Base-by-base conservation (phyloP, 2,797 vertebrate species). In the Cossypha heuglini region DNA sequence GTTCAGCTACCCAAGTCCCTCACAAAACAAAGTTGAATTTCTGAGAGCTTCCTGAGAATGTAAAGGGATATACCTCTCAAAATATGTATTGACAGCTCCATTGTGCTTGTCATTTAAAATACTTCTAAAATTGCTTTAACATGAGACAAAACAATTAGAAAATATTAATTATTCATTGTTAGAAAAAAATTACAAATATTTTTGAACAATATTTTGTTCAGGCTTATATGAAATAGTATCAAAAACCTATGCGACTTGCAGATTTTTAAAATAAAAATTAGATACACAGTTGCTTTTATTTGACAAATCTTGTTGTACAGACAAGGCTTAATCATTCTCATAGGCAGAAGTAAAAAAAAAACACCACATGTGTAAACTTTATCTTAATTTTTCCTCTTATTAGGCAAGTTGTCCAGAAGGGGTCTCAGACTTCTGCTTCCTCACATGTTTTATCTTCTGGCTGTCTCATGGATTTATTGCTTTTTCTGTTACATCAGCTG, bases 381-480 rank as follows among this genome's bases (percentile, higher is more conserved):
- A 45, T 28, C n/a, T 71, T 71, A 38, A 38, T 75, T 7, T 64
- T 86, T 31, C 4, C 9, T 80, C 26, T 71, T 58, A 42, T 63
- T 88, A 84, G 51, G 19, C 17, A 87, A 73, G 28, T n/a, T 83
- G 15, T 68, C 49, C 21, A 64, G 57, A 86, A 88, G 21, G n/a
- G 42, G 19, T 67, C 42, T 74, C 38, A 72, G 25, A 15, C 1
- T 72, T n/a, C n/a, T 1, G 1, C 12, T 87, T 79, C 35, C 46
- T 75, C 37, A 35, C 14, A 6, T 59, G 11, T 48, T 86, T 75
- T 84, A 31, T 76, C 61, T 77, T 61, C 49, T 63, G 21, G 25
- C n/a, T 68, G 42, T 71, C 33, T 80, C 61, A 71, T 43, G 37
- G 72, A 93, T 88, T 94, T 86, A 86, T 80, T 90, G 49, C 21